Evolutionary conservation across 2,113 vertebrate genomes (phyloP).

Genomic region (Callorhinus ursinus): DNA sequence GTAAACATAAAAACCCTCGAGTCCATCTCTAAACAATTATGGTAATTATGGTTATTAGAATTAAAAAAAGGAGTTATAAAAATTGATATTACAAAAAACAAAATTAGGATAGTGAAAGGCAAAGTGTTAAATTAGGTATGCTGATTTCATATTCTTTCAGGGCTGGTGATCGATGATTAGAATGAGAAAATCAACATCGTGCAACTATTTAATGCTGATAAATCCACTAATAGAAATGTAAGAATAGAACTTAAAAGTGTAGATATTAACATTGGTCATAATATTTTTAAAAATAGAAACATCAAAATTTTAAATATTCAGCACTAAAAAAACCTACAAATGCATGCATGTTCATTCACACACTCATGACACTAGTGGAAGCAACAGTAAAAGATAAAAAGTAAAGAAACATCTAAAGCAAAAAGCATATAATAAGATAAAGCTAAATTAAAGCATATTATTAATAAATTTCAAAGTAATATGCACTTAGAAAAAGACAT

Average conservation of each 20-base stretch:
- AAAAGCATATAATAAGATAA: background rate
- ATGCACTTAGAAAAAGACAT: background rate
- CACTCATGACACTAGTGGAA: background rate
- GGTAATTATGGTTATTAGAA: background rate
- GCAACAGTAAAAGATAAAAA: background rate
- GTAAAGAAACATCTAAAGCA: background rate
- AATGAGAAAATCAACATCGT: background rate
- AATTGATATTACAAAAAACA: background rate
- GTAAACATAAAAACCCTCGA: background rate
- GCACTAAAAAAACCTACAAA: too few species aligned
- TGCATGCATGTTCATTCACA: background rate
- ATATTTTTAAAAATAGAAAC: background rate
- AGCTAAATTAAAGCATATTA: background rate
- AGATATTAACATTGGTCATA: background rate
- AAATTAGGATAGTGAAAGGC: background rate
- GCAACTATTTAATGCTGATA: background rate
- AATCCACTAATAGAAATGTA: background rate
- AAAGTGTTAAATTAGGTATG: background rate
- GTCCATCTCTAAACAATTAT: background rate
- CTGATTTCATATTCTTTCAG: background rate
- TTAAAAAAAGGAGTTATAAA: background rate
- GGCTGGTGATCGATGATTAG: background rate
- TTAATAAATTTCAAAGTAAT: background rate
- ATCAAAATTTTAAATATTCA: background rate
- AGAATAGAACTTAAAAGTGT: background rate